phyloP scores from a whole-genome alignment of 2,888 invertebrate species.

The Agonum fuliginosum region DNA sequence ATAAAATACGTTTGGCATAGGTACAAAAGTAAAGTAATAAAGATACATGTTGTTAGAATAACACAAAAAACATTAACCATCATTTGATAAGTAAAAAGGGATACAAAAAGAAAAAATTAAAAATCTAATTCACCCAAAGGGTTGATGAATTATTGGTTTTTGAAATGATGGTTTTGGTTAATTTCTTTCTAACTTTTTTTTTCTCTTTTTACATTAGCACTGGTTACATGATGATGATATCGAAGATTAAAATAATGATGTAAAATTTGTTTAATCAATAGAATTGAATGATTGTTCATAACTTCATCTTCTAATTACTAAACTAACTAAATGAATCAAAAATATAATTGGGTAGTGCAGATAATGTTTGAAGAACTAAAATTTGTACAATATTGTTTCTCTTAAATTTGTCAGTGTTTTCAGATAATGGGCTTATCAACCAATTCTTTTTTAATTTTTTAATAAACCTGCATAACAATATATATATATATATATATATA shows the following conservation, averaged over 20 bases:
- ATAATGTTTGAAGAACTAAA: not conserved
- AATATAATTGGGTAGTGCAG: not conserved
- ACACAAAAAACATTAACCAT: no score
- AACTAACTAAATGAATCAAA: not conserved
- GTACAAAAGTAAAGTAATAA: no score
- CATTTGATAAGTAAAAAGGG: no score
- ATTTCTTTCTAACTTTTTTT: not conserved
- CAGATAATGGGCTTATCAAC: no score
- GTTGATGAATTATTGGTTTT: not conserved
- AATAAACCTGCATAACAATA: no score
- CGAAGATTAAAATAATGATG: constrained; percentile 12
- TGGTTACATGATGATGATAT: not conserved
- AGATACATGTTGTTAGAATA: no score
- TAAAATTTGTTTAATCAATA: not conserved
- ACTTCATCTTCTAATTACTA: not conserved
- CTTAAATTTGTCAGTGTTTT: not conserved
- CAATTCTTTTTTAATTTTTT: no score
- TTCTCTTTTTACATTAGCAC: not conserved
- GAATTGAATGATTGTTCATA: not conserved
- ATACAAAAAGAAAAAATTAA: no score
- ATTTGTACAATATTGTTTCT: not conserved
- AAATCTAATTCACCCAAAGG: not conserved
- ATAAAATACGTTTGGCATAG: no score
- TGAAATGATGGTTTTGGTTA: not conserved
- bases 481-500: no score